Base-by-base conservation (phyloP, 2,113 vertebrate genomes). In the Chrysochloris asiatica region DNA sequence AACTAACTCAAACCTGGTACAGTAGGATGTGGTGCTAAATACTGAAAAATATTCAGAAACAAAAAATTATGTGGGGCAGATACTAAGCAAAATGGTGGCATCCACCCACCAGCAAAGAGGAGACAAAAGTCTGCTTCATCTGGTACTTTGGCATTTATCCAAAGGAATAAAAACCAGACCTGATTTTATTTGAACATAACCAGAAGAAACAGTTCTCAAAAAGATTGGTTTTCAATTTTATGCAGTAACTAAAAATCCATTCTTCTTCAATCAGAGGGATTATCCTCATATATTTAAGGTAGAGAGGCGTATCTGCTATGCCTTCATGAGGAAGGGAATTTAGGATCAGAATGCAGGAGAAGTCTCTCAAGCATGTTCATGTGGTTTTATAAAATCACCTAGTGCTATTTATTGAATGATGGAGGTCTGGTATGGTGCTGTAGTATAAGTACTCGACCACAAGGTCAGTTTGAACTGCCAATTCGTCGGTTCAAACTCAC, bases 201-300 rank as follows among this genome's bases (percentile, higher is more conserved):
- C 54, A 69, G 45, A 71, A 82, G 73, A 69, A 93, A 73, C 22
- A n/a, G 4, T 88, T 87, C 69, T 92, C 47, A 75, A 90, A 63
- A 92, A 75, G 86, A 92, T 83, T 86, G 48, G 77, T 71, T 83
- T 88, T 73, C 83, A 73, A 38, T 28, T 95, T 10, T 85, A 54
- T 41, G 14, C 45, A 79, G 73, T 47, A 91, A 88, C 0, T 9
- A 61, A 81, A 92, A 92, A 79, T 84, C 52, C 65, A 79, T 86
- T 88, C 45, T 80, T 86, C 90, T 86, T 69, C 86, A 67, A 89
- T 76, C 63, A 82, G 73, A 84, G 78, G 87, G 54, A 79, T 41
- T 30, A 28, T 85, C 71, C 69, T 94, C 63, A 93, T 41, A 86
- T 86, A 89, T 76, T 85, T 69, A 78, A 86, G 77, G 83, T 36